phyloP scores from a whole-genome alignment of 1,140 invertebrate genomes.

The Belonocnema kinseyi region DNA sequence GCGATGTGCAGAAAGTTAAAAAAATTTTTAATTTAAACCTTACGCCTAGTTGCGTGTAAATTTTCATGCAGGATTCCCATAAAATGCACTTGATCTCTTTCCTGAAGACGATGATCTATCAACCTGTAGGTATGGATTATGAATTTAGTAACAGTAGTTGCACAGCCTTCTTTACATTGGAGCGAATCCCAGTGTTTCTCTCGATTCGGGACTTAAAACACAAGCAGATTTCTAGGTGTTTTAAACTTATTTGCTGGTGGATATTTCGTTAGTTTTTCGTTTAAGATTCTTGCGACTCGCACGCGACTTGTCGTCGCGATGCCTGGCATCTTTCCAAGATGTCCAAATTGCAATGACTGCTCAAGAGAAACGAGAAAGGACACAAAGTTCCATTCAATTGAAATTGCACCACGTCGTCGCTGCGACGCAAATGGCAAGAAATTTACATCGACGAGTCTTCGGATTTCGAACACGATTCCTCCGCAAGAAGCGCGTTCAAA shows the following conservation, averaged over 20 bases:
- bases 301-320: slow-evolving; percentile 17
- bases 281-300: slow-evolving; percentile 4
- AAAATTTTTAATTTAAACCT: not conserved
- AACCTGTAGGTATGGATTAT: slow-evolving; percentile 4
- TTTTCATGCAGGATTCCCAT: not conserved
- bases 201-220: not conserved
- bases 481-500: slow-evolving; percentile 67
- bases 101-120: not conserved
- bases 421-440: slow-evolving; percentile 18
- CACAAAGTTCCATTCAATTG: slow-evolving; percentile 37
- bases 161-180: slow-evolving; percentile 2
- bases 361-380: slow-evolving; percentile 42
- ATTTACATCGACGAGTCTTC: slow-evolving; percentile 29
- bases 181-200: not conserved
- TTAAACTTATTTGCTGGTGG: not conserved
- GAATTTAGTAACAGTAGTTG: not conserved
- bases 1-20: not conserved
- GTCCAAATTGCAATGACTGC: slow-evolving; percentile 37
- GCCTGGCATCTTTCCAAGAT: slow-evolving; percentile 67
- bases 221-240: not conserved
- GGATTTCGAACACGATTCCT: slow-evolving; percentile 46
- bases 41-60: not conserved
- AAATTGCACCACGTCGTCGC: slow-evolving; percentile 34
- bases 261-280: slow-evolving; percentile 11
- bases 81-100: slow-evolving; percentile 4